Evolutionary conservation across 2,888 invertebrate genomes (phyloP), one percentile per base, ranked within the genome.

Genomic region (Tupiocoris notatus): DNA sequence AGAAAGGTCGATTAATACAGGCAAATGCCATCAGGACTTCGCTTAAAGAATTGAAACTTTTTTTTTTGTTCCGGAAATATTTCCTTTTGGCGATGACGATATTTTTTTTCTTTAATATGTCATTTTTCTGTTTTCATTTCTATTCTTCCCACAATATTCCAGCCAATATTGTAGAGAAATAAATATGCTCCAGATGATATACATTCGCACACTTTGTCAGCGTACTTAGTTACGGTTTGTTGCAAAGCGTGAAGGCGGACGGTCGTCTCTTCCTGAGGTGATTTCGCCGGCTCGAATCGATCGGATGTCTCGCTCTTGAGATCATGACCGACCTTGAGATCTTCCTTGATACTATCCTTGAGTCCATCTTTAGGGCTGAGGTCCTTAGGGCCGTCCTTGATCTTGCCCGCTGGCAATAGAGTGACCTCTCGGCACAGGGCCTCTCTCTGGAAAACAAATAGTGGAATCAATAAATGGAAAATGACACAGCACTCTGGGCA

Each of bases 391-490:
- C 39, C 12, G 39, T 39, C 39, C 39, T 39, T 39, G 39, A 12
- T 12, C 39, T 39, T 39, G 39, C 3, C 39, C 39, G 39, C 39
- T 7, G 39, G 39, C 6, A 39, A 12, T 3, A 39, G 39, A 12
- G 65, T 75, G 65, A 75, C 65, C 23, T 75, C 75, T 23, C 65
- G 64, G 57, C 56, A 22, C 75, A 75, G 58, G 58, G 64, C 64
- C 65, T 75, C 75, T 21, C 75, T 75, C 75, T 75, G 65, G 56
- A 75, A 57, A 12, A 39, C 39, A 39, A 39, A n/a, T n/a, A n/a
- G n/a, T n/a, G n/a, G n/a, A n/a, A n/a, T n/a, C n/a, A n/a, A n/a
- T n/a, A n/a, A n/a, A n/a, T n/a, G n/a, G n/a, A n/a, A n/a, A n/a
- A n/a, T n/a, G n/a, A n/a, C n/a, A n/a, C n/a, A n/a, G n/a, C n/a